Evolutionary conservation across 2,888 invertebrate genomes (phyloP), one percentile per base, ranked within the genome.

Genomic region (Scrobipalpa costella): DNA sequence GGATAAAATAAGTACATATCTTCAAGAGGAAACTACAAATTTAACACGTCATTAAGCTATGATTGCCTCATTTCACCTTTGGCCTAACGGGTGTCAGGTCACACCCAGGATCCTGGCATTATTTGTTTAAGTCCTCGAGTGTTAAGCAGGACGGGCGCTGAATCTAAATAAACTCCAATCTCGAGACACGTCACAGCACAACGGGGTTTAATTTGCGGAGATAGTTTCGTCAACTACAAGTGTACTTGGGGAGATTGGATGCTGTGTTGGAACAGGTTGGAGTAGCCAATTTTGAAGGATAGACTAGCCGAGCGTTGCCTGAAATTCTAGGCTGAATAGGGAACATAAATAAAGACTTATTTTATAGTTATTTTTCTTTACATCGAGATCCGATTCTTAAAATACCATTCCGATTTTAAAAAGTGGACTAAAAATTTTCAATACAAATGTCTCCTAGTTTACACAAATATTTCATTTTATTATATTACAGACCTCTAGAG

Each of bases 171-270:
- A 34, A 55, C 34, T 8, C 55, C 55, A 27, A 21, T 52, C 21
- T 21, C 50, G 13, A 17, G 50, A 21, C 21, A 52, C 50, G 50
- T 27, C 50, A 44, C n/a, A 55, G 8, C 13, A 55, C 34, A 7
- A 27, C 34, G 34, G 33, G 11, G 15, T 34, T 27, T 55, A 55
- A 55, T 55, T 55, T 34, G 34, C 7, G 55, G n/a, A 55, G 15
- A 55, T 55, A 55, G 55, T 55, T 55, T 34, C n/a, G 55, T 55
- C 50, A 21, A 15, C 15, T 34, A 27, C 27, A 34, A 17, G 21
- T 13, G 19, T n/a, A 27, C 19, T 52, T 11, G 21, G 52, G 21
- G 13, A 52, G 33, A 52, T 52, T 33, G 52, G 21, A 52, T 27
- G 21, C 27, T 21, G 19, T 6, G 50, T 1, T 49, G 7, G 21